A percentile compares a stretch with the other conserved stretches of the same genome.
Evolutionary conservation across 2,113 vertebrate species (phyloP).

Genomic region (Sorex fumeus): DNA sequence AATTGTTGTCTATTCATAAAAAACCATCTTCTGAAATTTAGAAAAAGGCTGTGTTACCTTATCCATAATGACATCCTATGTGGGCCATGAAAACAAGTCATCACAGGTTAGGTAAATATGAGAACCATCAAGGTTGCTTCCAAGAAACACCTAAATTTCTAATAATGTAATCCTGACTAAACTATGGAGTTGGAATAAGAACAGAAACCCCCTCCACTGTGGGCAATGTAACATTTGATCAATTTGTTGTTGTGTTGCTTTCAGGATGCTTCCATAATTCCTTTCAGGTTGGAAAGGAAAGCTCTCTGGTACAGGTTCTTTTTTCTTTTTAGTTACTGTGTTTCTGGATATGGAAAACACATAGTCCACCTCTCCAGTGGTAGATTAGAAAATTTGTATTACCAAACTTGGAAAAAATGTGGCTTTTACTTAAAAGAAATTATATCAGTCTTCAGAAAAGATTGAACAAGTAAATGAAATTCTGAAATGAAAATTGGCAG

Average conservation of each 20-base stretch:
- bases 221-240: background rate
- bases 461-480: background rate
- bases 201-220: background rate
- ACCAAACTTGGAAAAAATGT: background rate
- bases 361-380: background rate
- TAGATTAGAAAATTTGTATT: background rate
- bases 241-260: background rate
- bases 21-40: background rate
- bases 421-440: background rate
- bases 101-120: background rate
- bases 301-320: background rate
- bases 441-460: background rate
- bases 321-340: background rate
- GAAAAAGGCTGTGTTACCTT: background rate
- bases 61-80: no score
- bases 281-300: background rate
- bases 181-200: background rate
- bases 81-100: background rate
- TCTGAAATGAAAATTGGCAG: background rate
- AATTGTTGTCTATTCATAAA: background rate
- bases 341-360: background rate
- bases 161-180: background rate
- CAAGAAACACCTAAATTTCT: background rate
- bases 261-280: background rate
- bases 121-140: background rate